Conservation (phyloP, 2,113 vertebrate genomes). For the Scopus umbretta region DNA sequence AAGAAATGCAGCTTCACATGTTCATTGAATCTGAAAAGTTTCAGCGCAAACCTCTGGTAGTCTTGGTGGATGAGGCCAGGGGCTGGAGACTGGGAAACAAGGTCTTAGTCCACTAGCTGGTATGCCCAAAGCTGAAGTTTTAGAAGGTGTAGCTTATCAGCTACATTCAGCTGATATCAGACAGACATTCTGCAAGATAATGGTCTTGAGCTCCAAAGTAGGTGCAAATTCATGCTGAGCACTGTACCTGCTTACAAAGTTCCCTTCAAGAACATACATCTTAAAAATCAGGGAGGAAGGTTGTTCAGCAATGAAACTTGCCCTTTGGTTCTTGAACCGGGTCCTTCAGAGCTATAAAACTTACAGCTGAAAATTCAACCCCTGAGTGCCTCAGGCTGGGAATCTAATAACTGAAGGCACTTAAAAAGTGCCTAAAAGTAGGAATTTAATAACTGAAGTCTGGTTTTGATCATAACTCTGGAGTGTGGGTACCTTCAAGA, state of each 20-base stretch:
- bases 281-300: neutral
- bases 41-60: neutral
- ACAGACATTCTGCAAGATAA: neutral
- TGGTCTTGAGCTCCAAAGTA: neutral
- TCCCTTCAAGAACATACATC: neutral
- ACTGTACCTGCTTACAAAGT: neutral
- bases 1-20: neutral
- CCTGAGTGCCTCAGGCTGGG: neutral
- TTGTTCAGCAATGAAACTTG: neutral
- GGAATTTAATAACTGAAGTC: neutral
- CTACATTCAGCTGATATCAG: too few relatives aligned
- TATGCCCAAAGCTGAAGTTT: neutral
- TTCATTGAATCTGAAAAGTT: neutral
- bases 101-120: neutral
- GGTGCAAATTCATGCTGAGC: neutral
- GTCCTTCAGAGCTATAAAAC: neutral
- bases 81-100: neutral
- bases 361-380: neutral
- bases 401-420: neutral
- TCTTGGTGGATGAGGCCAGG: neutral
- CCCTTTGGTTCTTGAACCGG: neutral
- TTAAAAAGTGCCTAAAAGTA: neutral
- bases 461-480: neutral
- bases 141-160: neutral
- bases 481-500: neutral